A percentile compares a stretch with the other conserved stretches of the same genome.
Evolutionary conservation across 1,140 invertebrate species (phyloP).

Genomic region (Anoplolepis gracilipes): DNA sequence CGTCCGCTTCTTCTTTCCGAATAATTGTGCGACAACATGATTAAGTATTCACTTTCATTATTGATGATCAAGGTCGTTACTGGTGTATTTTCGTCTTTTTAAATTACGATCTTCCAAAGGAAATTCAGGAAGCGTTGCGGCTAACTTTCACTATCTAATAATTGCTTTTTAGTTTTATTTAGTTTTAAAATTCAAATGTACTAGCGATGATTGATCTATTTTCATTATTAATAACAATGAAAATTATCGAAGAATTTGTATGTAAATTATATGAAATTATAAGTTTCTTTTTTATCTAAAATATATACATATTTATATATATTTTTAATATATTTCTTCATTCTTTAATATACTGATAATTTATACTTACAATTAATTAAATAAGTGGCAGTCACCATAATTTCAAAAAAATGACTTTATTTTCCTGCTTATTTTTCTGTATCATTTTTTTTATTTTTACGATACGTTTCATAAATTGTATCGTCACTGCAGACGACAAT

Average conservation of each 20-base stretch:
- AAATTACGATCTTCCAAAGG: background rate
- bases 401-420: background rate
- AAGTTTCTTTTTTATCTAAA: background rate
- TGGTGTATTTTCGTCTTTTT: slow-evolving; percentile 7
- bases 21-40: slow-evolving; percentile 17
- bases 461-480: background rate
- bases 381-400: background rate
- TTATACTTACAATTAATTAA: too few relatives aligned
- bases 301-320: background rate
- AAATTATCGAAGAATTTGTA: background rate
- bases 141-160: background rate
- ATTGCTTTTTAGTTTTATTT: background rate
- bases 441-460: background rate
- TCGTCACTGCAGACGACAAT: background rate
- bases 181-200: background rate
- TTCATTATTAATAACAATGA: background rate
- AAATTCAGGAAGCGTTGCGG: background rate
- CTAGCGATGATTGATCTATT: background rate
- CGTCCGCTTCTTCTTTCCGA: slow-evolving; percentile 34
- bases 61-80: background rate
- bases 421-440: background rate
- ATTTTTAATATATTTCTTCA: background rate
- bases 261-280: background rate
- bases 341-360: background rate
- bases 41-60: slow-evolving; percentile 39